Evolutionary conservation across 2,113 vertebrate species (phyloP), one percentile per base, ranked within the genome.

Genomic region (Camarhynchus parvulus): DNA sequence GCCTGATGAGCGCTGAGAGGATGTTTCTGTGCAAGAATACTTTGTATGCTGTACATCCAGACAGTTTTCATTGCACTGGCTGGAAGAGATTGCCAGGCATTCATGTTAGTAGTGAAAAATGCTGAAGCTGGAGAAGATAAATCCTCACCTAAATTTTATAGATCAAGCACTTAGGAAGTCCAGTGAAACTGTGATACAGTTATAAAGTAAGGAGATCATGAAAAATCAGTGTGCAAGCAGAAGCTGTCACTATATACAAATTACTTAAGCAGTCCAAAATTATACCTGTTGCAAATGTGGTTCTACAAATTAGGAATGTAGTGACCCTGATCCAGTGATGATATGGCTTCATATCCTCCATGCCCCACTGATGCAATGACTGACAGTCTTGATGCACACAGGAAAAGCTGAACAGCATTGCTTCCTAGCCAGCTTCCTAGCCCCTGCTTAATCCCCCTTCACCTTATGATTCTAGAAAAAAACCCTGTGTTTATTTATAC

Each of bases 21-120:
- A 89, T 95, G 69, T 95, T 95, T 94, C 94, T 95, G 84, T 44
- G 47, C 72, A 83, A 78, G 59, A 93, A 95, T 83, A 95, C 79
- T 95, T 94, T 95, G 87, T 93, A 67, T 90, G 72, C 91, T 95
- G 75, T 90, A 80, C 72, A 90, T 95, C 74, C 82, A 95, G 84
- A 91, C 63, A 85, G 85, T 95, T 95, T 92, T 80, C 82, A 63
- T 83, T 91, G 72, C 75, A 75, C 75, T 95, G 75, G 33, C 64
- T 92, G 55, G 75, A 88, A 83, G 75, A 90, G 84, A 79, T 89
- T 95, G 87, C 80, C 49, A 83, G 61, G 24, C 82, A 83, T 88
- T 80, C 77, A 30, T 59, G 72, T 77, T 93, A 70, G 83, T 94
- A 85, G 33, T 63, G 30, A 85, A 93, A 95, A 91, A 94, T 33